phyloP scores from a whole-genome alignment of 2,797 vertebrate species.

The Tapirus indicus region DNA sequence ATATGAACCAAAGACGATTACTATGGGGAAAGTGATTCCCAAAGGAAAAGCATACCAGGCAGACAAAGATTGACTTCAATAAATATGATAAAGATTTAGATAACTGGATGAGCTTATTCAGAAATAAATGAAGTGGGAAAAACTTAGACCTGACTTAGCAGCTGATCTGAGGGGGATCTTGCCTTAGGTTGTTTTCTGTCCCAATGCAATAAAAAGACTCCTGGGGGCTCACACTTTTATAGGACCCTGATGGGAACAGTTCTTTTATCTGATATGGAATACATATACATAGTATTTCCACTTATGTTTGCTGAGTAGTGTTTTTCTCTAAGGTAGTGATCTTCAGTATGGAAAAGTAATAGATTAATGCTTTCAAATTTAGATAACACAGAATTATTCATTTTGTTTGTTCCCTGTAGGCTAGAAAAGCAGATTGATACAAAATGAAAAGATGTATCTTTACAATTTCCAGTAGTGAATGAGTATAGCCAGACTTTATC shows the following conservation, averaged over 20 bases:
- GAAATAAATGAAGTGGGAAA: not conserved
- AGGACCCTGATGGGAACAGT: not conserved
- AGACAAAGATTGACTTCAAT: not conserved
- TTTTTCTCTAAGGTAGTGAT: not conserved
- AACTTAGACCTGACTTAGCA: not conserved
- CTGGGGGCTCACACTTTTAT: not conserved
- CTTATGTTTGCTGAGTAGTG: not conserved
- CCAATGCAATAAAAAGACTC: not conserved
- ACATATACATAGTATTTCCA: not conserved
- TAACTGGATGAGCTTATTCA: not conserved
- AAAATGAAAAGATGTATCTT: conserved; percentile 27
- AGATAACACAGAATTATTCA: conserved; percentile 37
- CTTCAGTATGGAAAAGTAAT: conserved; percentile 29
- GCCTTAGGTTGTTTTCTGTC: not conserved
- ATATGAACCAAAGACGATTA: not conserved
- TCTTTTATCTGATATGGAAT: not conserved
- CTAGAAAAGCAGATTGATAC: conserved; percentile 34
- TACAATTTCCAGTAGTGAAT: not conserved
- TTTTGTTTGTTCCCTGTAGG: conserved; percentile 23
- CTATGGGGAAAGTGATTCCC: not conserved
- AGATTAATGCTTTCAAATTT: conserved; percentile 30
- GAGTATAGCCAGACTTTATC: not conserved
- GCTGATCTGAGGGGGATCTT: not conserved
- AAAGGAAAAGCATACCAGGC: not conserved
- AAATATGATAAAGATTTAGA: conserved; percentile 4